Base-by-base conservation (phyloP, 1,140 invertebrate genomes). In the Drosophila pruinosa region DNA sequence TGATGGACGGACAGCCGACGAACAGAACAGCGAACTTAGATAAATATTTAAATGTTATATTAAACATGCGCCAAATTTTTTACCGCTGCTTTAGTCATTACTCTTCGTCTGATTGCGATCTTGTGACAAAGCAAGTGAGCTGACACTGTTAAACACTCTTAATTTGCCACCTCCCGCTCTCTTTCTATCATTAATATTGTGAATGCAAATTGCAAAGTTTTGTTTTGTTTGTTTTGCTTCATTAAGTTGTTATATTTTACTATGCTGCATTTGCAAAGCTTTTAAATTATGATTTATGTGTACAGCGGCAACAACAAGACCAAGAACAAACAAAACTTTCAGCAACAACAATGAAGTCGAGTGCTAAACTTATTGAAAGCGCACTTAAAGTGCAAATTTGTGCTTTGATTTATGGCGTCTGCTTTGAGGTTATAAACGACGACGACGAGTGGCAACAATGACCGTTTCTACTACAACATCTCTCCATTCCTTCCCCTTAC, bases 361-460 rank as follows among this genome's bases (percentile, higher is more conserved):
- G 52, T 54, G 41, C 53, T 45, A 57, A 71, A 82, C 74, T 82
- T 82, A 82, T 82, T 82, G 79, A 78, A 82, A 75, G 75, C 75
- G 65, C 74, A 75, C 79, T 82, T 78, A 67, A 82, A 82, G 79
- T 82, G 79, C 62, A 82, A 82, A 82, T 82, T 82, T 82, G 70
- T 71, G 53, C 71, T 82, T 75, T 82, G 79, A 82, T 82, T 82
- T 82, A 82, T 77, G 79, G 72, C 67, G 79, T 82, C 79, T 82
- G 78, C 78, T 78, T 82, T 82, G 78, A 78, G 78, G 78, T 67
- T 81, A 82, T 68, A 58, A 63, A 28, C 63, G 56, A 50, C 26
- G 36, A 34, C 34, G 61, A 62, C 69, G 53, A 75, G 47, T 79
- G 61, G 57, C 62, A 82, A 67, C 78, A 78, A 82, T 82, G 79